These are phyloP conservation scores for Anguilla rostrata DNA, from an alignment of 2,113 vertebrate genomes.

Conservation along the genomic window DNA sequence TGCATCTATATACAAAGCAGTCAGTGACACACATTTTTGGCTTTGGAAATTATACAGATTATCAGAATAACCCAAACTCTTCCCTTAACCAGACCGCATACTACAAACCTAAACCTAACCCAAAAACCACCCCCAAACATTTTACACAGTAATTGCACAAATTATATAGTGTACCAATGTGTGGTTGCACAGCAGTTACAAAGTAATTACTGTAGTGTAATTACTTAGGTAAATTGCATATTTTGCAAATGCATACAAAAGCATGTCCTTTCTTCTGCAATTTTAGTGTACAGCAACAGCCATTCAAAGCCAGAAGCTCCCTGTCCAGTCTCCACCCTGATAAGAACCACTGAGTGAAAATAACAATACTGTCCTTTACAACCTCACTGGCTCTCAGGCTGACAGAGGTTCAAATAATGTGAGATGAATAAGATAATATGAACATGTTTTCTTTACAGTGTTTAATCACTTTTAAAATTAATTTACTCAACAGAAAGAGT, in stretches of 20 bases:
- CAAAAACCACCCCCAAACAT: background rate
- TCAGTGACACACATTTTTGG: background rate
- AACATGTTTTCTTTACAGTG: background rate
- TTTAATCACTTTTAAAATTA: background rate
- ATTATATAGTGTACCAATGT: background rate
- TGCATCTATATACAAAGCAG: background rate
- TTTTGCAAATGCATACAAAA: background rate
- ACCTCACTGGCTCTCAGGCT: background rate
- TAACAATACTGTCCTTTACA: background rate
- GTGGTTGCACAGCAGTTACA: slow-evolving; percentile 7
- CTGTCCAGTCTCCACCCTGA: background rate
- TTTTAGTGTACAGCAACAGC: background rate
- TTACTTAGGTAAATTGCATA: background rate
- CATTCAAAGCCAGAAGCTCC: background rate
- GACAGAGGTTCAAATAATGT: background rate
- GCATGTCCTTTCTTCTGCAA: background rate
- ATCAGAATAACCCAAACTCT: background rate
- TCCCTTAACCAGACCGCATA: background rate
- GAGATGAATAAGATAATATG: background rate
- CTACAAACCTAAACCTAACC: background rate
- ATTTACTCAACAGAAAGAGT: background rate
- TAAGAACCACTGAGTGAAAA: background rate
- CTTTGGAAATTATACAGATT: background rate
- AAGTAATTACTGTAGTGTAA: background rate
- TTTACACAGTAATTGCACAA: background rate